Base-by-base conservation (phyloP, 2,888 invertebrate species). In the Drosophila formosana region DNA sequence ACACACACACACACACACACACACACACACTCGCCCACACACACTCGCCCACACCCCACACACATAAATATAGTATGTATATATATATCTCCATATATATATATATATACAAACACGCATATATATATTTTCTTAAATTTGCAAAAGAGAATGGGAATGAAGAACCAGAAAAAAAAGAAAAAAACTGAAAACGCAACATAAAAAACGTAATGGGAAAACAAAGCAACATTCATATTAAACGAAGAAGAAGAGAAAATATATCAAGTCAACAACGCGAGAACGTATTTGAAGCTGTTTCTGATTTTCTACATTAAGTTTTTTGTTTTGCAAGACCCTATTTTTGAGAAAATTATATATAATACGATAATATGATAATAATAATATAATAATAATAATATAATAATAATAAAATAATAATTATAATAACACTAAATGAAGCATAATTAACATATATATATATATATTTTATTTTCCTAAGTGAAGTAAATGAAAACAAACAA, bases 51-150 rank as follows among this genome's bases (percentile, higher is more conserved):
- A 37, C 37, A 37, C 37, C 37, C 11, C 37, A n/a, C 37, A 37
- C 37, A 37, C 2, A 30, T 6, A 6, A 4, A 30, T 6, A 30
- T 30, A 30, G 49, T 58, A 63, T 53, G 58, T 57, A 57, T 45
- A 76, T 63, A 76, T 53, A 60, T 46, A 71, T 30, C 39, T 39
- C 11, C n/a, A 11, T 32, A 41, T 28, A 65, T 52, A 66, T 57
- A 49, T 25, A 56, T 52, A 45, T 37, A 43, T 51, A 60, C 41
- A 43, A 30, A 50, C 13, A 52, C 26, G 26, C 23, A 72, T 56
- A 72, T 66, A 62, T 75, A 65, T 76, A 69, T 76, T 82, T 82
- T 88, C 86, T 74, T 85, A 86, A 86, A 81, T 79, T 88, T 86
- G 76, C 84, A 78, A 83, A 88, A 47, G 37, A 43, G 26, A 47